Evolutionary conservation across 2,113 vertebrate genomes (phyloP), one percentile per base, ranked within the genome.

Genomic region (Laticauda laticaudata): DNA sequence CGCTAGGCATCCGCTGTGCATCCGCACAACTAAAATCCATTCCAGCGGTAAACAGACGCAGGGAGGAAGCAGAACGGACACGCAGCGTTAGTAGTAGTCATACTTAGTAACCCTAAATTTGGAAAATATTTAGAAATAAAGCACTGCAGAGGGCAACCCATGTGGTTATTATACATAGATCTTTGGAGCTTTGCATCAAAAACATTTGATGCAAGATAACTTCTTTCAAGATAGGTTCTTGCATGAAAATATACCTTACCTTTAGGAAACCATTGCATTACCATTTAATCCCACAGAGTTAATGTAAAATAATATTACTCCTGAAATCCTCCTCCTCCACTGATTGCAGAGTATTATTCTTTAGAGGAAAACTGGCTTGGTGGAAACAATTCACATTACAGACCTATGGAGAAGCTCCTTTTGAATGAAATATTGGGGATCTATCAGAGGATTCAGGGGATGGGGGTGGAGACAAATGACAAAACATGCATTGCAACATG

Each of bases 141-240:
- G 45, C n/a, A 55, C 23, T 92, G 45, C 11, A 0, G 23, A 45
- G 34, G 81, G 87, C 93, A 94, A 12, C 86, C 90, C 94, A 54
- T 86, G 51, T 1, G 0, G 75, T 61, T 89, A 81, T 21, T 89
- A 91, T 95, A 90, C 85, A 92, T 91, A 91, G 20, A 89, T 94
- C 54, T 91, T 61, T 91, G 93, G 94, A 94, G 89, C 93, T 39
- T 39, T 39, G 34, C 88, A 90, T 85, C 14, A 93, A 95, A 94
- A 89, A 92, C 93, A 93, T 53, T n/a, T n/a, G 61, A 29, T 69
- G 61, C 11, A 34, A 75, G 26, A 75, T 29, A n/a, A 75, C n/a
- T 75, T 75, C 29, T 75, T 75, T 75, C 29, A 5, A 75, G 12
- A 34, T 29, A 64, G 10, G 26, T 64, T 64, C 24, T 26, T 64